A percentile compares a stretch with the other conserved stretches of the same genome.
phyloP scores from a whole-genome alignment of 1,140 invertebrate species.

The Drosophila jambulina region DNA sequence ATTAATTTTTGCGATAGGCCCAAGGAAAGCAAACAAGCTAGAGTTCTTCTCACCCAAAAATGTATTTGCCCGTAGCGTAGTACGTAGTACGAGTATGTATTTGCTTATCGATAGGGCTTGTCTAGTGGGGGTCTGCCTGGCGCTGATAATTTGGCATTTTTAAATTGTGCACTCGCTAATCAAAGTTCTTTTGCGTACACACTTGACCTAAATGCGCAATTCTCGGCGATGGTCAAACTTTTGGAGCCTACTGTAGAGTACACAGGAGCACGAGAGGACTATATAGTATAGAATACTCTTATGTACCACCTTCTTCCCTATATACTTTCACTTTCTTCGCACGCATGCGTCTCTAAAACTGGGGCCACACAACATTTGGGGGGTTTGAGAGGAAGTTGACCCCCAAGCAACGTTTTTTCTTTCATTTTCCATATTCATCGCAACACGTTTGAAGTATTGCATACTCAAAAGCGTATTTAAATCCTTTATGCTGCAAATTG shows the following conservation, averaged over 20 bases:
- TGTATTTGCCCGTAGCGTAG: neutral
- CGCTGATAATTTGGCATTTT: slow-evolving; percentile 46
- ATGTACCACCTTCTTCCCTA: slow-evolving; percentile 18
- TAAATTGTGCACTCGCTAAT: slow-evolving; percentile 33
- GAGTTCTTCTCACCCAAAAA: slow-evolving; percentile 21
- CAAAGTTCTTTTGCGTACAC: slow-evolving; percentile 53
- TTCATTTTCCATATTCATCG: slow-evolving; percentile 1
- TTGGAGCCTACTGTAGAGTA: slow-evolving; percentile 13
- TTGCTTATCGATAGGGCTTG: slow-evolving; percentile 41
- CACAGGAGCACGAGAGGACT: neutral
- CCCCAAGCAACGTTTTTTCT: neutral
- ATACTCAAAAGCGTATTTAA: slow-evolving; percentile 31
- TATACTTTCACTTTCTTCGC: slow-evolving; percentile 70
- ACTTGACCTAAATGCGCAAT: slow-evolving; percentile 79
- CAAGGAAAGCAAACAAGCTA: slow-evolving; percentile 26
- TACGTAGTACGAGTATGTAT: slow-evolving; percentile 19
- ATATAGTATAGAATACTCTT: slow-evolving; percentile 16
- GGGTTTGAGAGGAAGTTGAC: slow-evolving; percentile 27
- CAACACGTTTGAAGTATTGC: slow-evolving; percentile 32
- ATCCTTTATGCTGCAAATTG: neutral
- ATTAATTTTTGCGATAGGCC: slow-evolving; percentile 24
- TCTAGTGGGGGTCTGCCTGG: slow-evolving; percentile 46
- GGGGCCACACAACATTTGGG: slow-evolving; percentile 2
- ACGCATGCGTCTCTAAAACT: slow-evolving; percentile 59
- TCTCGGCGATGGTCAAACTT: slow-evolving; percentile 8